Evolutionary conservation across 2,113 vertebrate species (phyloP).

Genomic region (Cisticola juncidis): DNA sequence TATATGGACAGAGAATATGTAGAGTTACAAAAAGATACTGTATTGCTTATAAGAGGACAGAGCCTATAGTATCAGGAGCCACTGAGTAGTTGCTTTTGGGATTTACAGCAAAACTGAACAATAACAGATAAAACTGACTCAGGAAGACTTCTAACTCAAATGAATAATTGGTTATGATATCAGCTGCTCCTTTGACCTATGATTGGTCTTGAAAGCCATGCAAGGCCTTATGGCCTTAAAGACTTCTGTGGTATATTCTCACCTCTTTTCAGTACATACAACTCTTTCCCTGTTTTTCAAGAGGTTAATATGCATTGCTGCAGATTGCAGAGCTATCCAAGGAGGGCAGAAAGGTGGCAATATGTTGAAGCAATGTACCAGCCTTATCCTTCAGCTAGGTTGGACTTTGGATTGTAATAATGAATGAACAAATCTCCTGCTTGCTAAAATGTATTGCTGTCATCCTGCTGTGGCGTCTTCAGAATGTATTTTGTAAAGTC

Average conservation of each 20-base stretch:
- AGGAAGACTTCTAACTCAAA: not conserved
- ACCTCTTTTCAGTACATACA: not conserved
- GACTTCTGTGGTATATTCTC: not conserved
- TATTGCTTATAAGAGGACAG: not conserved
- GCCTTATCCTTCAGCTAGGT: not conserved
- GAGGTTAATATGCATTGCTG: not conserved
- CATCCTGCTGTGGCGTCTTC: not conserved
- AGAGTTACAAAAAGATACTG: not conserved
- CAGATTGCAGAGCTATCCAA: not conserved
- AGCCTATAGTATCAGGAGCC: not conserved
- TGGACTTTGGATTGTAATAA: not conserved
- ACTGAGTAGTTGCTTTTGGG: not conserved
- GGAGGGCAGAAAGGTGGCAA: not conserved
- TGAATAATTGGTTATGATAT: not conserved
- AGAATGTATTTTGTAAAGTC: not conserved
- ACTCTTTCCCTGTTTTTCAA: not conserved
- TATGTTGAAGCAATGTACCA: not conserved
- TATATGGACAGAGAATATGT: not conserved
- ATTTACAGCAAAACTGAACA: not conserved
- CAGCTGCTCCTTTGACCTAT: not conserved
- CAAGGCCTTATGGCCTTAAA: not conserved
- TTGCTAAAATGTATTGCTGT: not conserved
- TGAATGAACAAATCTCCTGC: not conserved
- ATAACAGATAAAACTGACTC: not conserved
- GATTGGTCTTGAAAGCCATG: not conserved